Evolutionary conservation across 2,888 invertebrate species (phyloP), one percentile per base, ranked within the genome.

Genomic region (Zelleria hepariella): DNA sequence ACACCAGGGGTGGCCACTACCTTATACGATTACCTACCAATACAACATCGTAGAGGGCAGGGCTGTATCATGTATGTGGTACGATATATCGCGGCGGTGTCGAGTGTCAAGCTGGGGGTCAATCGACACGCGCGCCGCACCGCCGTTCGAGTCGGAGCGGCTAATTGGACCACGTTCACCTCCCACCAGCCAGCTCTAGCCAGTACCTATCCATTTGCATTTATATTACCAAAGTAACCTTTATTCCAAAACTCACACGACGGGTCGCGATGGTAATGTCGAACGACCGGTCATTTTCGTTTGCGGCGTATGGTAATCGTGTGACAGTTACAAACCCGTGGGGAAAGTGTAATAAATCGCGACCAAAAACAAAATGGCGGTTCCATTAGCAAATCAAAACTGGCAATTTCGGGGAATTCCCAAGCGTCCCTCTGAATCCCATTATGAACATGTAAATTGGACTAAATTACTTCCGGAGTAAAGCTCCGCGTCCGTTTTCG

Each of bases 141-240:
- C 53, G 24, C 24, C 53, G 52, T 18, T 10, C 20, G 10, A n/a
- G 18, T 53, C 53, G 24, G 15, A 5, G 10, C n/a, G n/a, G 15
- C 56, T 42, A 56, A 21, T 42, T 27, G 56, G 32, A 42, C 32
- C 18, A 80, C 55, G 24, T 53, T 53, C 25, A 24, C 53, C 24
- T 24, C 5, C 53, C 24, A 25, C n/a, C n/a, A n/a, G n/a, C n/a
- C n/a, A n/a, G n/a, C n/a, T n/a, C n/a, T n/a, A n/a, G n/a, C n/a
- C n/a, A n/a, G n/a, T n/a, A n/a, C n/a, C n/a, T n/a, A n/a, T n/a
- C n/a, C n/a, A n/a, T n/a, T n/a, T n/a, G n/a, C n/a, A n/a, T n/a
- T n/a, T n/a, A n/a, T n/a, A n/a, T n/a, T n/a, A n/a, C n/a, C n/a
- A n/a, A n/a, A n/a, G n/a, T n/a, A n/a, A n/a, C n/a, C n/a, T n/a